phyloP scores from a whole-genome alignment of 2,113 vertebrate species.

The Fregetta grallaria region DNA sequence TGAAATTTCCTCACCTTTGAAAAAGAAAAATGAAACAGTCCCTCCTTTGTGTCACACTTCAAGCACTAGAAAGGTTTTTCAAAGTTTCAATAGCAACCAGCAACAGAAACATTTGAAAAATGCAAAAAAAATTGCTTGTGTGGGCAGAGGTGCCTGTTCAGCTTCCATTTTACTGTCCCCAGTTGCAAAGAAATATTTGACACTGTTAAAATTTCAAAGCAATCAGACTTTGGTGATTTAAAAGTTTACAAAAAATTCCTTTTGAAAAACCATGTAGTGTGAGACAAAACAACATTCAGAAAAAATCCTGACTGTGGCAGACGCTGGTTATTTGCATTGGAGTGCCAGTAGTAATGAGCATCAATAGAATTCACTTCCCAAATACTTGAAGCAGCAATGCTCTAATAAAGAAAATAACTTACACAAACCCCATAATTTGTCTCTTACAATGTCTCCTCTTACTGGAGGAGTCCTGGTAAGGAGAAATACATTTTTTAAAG shows the following conservation, averaged over 20 bases:
- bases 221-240: not conserved
- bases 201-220: not conserved
- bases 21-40: not conserved
- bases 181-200: not conserved
- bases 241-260: not conserved
- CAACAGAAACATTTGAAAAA: conserved; percentile 3
- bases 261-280: not conserved
- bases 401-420: not conserved
- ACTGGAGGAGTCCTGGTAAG: not conserved
- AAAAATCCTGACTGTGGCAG: not conserved
- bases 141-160: not conserved
- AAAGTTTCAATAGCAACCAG: not conserved
- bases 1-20: not conserved
- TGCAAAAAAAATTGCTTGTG: not conserved
- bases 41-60: not conserved
- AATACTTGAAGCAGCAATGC: not conserved
- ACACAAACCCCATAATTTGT: not conserved
- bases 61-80: not conserved
- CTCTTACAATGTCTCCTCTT: not conserved
- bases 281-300: not conserved
- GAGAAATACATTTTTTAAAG: not conserved
- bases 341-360: not conserved
- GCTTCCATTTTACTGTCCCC: not conserved
- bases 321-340: not conserved
- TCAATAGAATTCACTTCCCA: not conserved